A percentile compares a stretch with the other conserved stretches of the same genome.
phyloP scores from a whole-genome alignment of 2,113 vertebrate species.

The Monopterus albus region DNA sequence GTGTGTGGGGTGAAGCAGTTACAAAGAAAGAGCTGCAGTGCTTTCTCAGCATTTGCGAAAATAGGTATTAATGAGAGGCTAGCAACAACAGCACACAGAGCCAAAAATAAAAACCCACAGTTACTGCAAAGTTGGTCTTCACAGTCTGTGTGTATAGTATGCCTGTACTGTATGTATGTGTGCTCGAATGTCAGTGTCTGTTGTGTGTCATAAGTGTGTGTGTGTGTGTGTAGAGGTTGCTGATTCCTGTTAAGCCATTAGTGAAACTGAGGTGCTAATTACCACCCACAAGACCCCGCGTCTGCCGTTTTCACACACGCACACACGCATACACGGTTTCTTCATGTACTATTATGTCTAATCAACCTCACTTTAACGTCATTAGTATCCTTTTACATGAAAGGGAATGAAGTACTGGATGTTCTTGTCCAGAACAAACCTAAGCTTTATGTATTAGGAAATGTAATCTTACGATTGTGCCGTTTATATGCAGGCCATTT shows the following conservation, averaged over 20 bases:
- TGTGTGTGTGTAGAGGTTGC: slow-evolving; percentile 22
- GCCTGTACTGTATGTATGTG: background rate
- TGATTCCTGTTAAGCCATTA: slow-evolving; percentile 57
- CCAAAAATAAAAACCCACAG: slow-evolving; percentile 6
- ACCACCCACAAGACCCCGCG: slow-evolving; percentile 37
- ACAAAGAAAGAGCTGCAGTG: slow-evolving; percentile 44
- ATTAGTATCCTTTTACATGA: slow-evolving; percentile 14
- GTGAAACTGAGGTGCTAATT: slow-evolving; percentile 66
- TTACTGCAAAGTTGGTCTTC: slow-evolving; percentile 7
- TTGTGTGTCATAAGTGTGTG: background rate
- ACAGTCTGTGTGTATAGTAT: slow-evolving; percentile 6
- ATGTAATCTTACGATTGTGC: background rate
- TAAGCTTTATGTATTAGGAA: background rate
- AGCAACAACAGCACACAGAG: slow-evolving; percentile 22
- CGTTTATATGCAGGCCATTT: background rate
- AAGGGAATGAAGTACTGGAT: background rate
- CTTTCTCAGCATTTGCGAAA: slow-evolving; percentile 67
- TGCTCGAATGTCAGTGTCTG: background rate
- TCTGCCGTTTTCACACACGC: slow-evolving; percentile 7
- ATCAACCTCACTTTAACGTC: slow-evolving; percentile 29
- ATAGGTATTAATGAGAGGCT: slow-evolving; percentile 69
- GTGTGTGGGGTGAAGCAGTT: slow-evolving; percentile 33
- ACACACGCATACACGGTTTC: background rate
- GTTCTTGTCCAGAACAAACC: background rate
- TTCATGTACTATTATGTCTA: slow-evolving; percentile 5